Evolutionary conservation across 2,113 vertebrate genomes (phyloP), one percentile per base, ranked within the genome.

Genomic region (Electrona antarctica): DNA sequence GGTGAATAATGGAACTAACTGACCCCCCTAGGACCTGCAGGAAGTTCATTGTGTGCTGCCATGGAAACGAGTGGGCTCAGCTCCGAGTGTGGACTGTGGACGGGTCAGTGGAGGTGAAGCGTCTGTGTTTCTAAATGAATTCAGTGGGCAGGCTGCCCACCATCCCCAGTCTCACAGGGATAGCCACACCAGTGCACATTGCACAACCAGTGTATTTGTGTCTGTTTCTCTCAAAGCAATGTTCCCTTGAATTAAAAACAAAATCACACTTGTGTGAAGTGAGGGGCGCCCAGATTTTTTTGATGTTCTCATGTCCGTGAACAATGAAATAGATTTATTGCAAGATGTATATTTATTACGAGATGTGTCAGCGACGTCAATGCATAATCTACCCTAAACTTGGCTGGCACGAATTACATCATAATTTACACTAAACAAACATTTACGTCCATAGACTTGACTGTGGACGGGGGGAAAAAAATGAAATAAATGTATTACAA

Each of bases 31-130:
- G 48, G 9, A 47, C 15, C 62, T 47, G 45, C 58, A 14, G 46
- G 49, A 77, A 69, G 28, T 63, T 72, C 60, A 74, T 13, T 71
- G 50, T 64, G 61, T 29, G 66, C 79, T 77, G 62, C 74, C 63
- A 76, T 78, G 77, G 77, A 74, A 82, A 78, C 79, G 75, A 67
- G 59, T 29, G 33, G 33, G 56, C 47, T 33, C 62, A 41, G 64
- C 21, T 61, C 28, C 69, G 33, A 6, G 12, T 33, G 45, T n/a
- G 60, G 13, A 55, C 13, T 33, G 45, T n/a, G 60, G 13, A 55
- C 13, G 12, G 57, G 64, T 69, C 63, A 64, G 70, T 51, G 15
- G 54, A 28, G 73, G 52, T 47, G 60, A 59, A 10, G 65, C 41
- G 13, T 69, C 50, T 33, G 57, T 46, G 59, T 65, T 21, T 73